Percentiles rank a stretch among this genome's conserved stretches.
These are phyloP conservation scores for Diarsia rubi DNA, from an alignment of 2,888 invertebrate genomes.

Conservation along the genomic window DNA sequence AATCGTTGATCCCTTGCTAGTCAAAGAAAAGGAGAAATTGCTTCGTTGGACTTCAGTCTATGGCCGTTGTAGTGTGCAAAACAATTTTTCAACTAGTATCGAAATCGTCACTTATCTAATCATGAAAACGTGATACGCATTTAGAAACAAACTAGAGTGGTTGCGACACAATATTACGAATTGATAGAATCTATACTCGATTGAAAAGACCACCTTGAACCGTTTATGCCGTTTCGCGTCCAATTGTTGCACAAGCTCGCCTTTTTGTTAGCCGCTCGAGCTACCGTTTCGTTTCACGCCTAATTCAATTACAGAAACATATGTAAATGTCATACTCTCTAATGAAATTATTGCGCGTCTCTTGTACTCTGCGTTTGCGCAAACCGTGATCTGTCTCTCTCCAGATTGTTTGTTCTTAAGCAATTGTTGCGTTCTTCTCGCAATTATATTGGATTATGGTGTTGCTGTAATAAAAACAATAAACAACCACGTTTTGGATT, in stretches of 20 bases:
- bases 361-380: slow-evolving; percentile 70
- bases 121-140: slow-evolving; percentile 73
- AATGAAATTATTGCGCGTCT: slow-evolving; percentile 74
- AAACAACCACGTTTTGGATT: slow-evolving; percentile 65
- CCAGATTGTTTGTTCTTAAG: slow-evolving; percentile 69
- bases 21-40: slow-evolving; percentile 40
- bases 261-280: slow-evolving; percentile 68
- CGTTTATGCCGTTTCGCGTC: slow-evolving; percentile 75
- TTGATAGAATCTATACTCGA: slow-evolving; percentile 72
- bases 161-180: slow-evolving; percentile 76
- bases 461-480: slow-evolving; percentile 58
- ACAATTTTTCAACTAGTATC: slow-evolving; percentile 70
- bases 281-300: slow-evolving; percentile 80
- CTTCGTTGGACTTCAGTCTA: slow-evolving; percentile 32
- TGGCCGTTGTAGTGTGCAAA: slow-evolving; percentile 10
- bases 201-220: slow-evolving; percentile 83
- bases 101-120: slow-evolving; percentile 71
- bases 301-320: slow-evolving; percentile 86
- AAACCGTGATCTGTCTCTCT: slow-evolving; percentile 67
- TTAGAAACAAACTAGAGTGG: slow-evolving; percentile 69
- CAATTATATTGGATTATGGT: slow-evolving; percentile 68
- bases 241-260: slow-evolving; percentile 74
- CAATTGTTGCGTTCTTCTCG: slow-evolving; percentile 72
- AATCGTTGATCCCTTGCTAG: slow-evolving; percentile 29
- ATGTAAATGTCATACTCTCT: slow-evolving; percentile 85